Evolutionary conservation across 2,888 invertebrate species (phyloP).

Genomic region (Pasiphila rectangulata): DNA sequence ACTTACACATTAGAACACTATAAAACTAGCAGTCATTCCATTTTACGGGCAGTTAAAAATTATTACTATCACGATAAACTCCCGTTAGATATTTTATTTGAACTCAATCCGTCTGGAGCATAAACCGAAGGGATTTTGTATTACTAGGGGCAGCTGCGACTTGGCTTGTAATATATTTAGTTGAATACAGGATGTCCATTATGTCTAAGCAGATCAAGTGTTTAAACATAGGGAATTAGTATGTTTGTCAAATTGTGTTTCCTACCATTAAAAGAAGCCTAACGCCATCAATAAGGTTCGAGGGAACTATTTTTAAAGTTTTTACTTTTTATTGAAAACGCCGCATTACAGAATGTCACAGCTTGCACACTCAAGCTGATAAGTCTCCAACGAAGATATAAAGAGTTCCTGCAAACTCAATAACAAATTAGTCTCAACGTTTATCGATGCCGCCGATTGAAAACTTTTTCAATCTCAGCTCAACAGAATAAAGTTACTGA

Average conservation of each 20-base stretch:
- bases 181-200: too few relatives aligned
- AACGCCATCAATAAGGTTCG: too few relatives aligned
- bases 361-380: too few relatives aligned
- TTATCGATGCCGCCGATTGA: constrained; percentile 1
- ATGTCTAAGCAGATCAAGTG: too few relatives aligned
- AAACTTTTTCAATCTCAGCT: constrained; percentile 16
- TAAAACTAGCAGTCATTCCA: constrained; percentile 11
- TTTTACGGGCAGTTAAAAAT: constrained; percentile 17
- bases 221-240: too few relatives aligned
- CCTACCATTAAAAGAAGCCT: too few relatives aligned
- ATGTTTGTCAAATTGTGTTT: too few relatives aligned
- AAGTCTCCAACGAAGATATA: not conserved
- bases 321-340: too few relatives aligned
- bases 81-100: constrained; percentile 4
- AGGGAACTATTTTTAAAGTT: too few relatives aligned
- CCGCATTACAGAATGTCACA: too few relatives aligned
- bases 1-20: constrained; percentile 7
- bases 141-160: not conserved
- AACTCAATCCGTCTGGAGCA: not conserved
- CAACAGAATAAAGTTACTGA: constrained; percentile 8
- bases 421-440: constrained; percentile 5
- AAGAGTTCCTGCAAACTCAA: not conserved
- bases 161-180: not conserved
- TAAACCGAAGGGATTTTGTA: not conserved
- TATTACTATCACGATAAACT: constrained; percentile 11